These are phyloP conservation scores for Orthonychiurus folsomi DNA, from an alignment of 2,888 invertebrate genomes.

Conservation along the genomic window DNA sequence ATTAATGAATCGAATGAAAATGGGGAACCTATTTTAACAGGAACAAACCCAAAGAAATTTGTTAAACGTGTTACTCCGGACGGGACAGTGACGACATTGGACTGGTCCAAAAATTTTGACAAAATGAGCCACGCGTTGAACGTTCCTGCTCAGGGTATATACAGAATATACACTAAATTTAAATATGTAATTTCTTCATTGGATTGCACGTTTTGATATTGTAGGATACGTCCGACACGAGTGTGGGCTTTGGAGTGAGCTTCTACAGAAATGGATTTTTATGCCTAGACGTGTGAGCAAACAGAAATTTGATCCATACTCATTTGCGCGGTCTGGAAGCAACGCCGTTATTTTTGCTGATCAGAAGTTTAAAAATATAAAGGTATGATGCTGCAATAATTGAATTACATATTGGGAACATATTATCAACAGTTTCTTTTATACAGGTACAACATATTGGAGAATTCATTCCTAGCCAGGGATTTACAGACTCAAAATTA, in stretches of 20 bases:
- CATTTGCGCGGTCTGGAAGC: constrained; percentile 79
- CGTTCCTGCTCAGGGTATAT: no score
- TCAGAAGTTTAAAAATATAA: constrained; percentile 60
- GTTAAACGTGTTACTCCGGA: constrained; percentile 69
- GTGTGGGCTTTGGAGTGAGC: constrained; percentile 77
- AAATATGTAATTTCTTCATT: no score
- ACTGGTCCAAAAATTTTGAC: constrained; percentile 53
- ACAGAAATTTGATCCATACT: constrained; percentile 75
- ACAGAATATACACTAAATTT: no score
- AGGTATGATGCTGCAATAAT: constrained; percentile 47
- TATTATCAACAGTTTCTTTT: neutral
- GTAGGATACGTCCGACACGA: constrained; percentile 98
- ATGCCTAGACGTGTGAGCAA: constrained; percentile 81
- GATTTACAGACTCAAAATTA: constrained; percentile 96
- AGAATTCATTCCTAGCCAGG: constrained; percentile 59
- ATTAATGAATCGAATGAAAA: constrained; percentile 88
- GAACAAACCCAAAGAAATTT: constrained; percentile 78
- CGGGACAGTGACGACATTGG: constrained; percentile 62
- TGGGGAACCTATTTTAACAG: constrained; percentile 66
- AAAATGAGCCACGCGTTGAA: constrained; percentile 60
- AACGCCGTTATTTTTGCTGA: constrained; percentile 75
- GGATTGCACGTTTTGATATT: no score
- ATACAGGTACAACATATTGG: constrained; percentile 47
- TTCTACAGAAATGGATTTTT: constrained; percentile 83
- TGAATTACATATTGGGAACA: neutral